Percentiles rank a stretch among this genome's conserved stretches.
phyloP scores from a whole-genome alignment of 2,113 vertebrate species.

The Ctenomys sociabilis region DNA sequence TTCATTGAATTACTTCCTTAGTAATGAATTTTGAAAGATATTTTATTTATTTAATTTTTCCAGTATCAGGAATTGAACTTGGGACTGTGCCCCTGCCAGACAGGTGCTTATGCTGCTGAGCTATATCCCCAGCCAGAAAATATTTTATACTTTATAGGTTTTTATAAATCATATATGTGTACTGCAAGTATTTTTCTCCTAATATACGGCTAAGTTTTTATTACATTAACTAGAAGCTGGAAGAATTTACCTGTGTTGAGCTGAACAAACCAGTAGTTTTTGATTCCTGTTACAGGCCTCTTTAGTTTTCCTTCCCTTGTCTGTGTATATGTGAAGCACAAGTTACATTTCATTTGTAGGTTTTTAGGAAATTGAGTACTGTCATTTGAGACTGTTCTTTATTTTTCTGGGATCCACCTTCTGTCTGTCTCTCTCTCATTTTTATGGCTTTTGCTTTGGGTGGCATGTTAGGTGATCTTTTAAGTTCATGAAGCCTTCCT shows the following conservation, averaged over 20 bases:
- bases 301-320: not conserved
- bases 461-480: not conserved
- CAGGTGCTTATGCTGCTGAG: too few species aligned
- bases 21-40: not conserved
- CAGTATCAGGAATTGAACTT: too few species aligned
- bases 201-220: not conserved
- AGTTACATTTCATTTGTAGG: constrained; percentile 37
- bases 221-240: not conserved
- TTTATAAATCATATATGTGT: not conserved
- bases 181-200: not conserved
- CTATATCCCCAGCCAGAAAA: not conserved
- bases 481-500: not conserved
- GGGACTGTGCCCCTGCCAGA: too few species aligned
- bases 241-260: not conserved
- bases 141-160: not conserved
- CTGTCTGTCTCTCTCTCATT: not conserved
- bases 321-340: not conserved
- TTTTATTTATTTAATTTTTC: not conserved
- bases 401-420: not conserved
- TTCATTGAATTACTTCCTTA: constrained; percentile 9
- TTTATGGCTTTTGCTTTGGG: not conserved
- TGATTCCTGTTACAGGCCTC: not conserved
- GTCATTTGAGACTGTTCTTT: constrained; percentile 4
- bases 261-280: not conserved
- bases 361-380: not conserved